Percentiles rank a stretch among this genome's conserved stretches.
These are phyloP conservation scores for Platycheirus albimanus DNA, from an alignment of 2,888 invertebrate genomes.

Conservation along the genomic window DNA sequence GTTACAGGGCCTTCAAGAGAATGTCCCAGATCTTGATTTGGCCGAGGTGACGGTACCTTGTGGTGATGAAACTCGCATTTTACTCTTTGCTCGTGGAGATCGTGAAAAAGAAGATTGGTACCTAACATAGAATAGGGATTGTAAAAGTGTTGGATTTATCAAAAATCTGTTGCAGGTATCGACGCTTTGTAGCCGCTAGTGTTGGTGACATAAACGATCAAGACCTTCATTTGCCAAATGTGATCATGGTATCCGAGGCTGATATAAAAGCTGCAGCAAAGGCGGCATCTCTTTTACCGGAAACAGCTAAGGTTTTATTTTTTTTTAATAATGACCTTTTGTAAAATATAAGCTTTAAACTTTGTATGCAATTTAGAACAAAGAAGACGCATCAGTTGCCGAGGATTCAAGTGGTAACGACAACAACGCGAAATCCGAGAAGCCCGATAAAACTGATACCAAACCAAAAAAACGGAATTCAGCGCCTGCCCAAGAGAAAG, in stretches of 20 bases:
- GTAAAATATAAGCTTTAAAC: no score
- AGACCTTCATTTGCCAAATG: slow-evolving; percentile 79
- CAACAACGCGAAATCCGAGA: slow-evolving; percentile 29
- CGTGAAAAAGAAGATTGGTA: slow-evolving; percentile 83
- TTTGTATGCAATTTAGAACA: slow-evolving; percentile 27
- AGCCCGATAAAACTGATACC: slow-evolving; percentile 37
- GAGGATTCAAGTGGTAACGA: slow-evolving; percentile 54
- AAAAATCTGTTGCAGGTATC: slow-evolving; percentile 78
- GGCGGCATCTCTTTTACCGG: slow-evolving; percentile 77
- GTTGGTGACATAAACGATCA: slow-evolving; percentile 79
- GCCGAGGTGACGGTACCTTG: slow-evolving; percentile 79
- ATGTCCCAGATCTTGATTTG: slow-evolving; percentile 76
- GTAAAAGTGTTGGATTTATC: no score
- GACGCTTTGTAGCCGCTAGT: slow-evolving; percentile 81
- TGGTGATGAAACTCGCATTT: slow-evolving; percentile 81
- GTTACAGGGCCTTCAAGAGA: slow-evolving; percentile 79
- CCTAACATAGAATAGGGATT: background rate
- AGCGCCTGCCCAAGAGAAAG: slow-evolving; percentile 50
- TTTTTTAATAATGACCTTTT: no score
- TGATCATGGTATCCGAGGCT: slow-evolving; percentile 79
- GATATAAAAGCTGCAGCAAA: slow-evolving; percentile 79
- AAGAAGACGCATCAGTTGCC: slow-evolving; percentile 44
- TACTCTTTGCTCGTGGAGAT: slow-evolving; percentile 81
- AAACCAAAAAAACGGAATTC: slow-evolving; percentile 53
- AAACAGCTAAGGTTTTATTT: slow-evolving; percentile 68